Percentiles rank a stretch among this genome's conserved stretches.
These are phyloP conservation scores for Diphyllodes magnificus DNA, from an alignment of 2,113 vertebrate genomes.

Conservation along the genomic window DNA sequence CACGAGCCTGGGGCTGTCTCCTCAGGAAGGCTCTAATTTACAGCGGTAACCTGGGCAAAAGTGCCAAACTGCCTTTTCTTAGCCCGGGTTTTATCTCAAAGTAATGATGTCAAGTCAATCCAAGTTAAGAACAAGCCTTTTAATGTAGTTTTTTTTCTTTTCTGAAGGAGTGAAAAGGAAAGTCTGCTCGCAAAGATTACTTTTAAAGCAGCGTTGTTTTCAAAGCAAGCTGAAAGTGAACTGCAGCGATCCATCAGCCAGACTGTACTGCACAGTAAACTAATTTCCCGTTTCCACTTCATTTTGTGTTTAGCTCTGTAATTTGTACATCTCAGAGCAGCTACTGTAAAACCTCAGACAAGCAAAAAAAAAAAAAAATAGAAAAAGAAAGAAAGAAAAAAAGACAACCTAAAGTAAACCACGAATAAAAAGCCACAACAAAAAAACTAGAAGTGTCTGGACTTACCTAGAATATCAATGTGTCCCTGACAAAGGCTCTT, in stretches of 20 bases:
- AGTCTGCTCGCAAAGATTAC: not conserved
- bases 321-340: conserved; percentile 25
- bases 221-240: not conserved
- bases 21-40: not conserved
- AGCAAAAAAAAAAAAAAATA: not conserved
- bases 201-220: conserved; percentile 7
- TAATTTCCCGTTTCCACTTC: conserved; percentile 38
- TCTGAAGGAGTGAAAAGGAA: not conserved
- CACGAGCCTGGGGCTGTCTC: not conserved
- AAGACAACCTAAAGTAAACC: not conserved
- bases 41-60: not conserved
- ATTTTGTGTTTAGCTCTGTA: conserved; percentile 4
- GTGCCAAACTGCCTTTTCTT: not conserved
- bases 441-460: not conserved
- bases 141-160: not conserved
- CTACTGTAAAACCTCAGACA: conserved; percentile 25
- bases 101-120: not conserved
- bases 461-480: conserved; percentile 59
- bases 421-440: not conserved
- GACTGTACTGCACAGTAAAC: not conserved
- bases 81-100: not conserved
- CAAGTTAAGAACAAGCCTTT: not conserved
- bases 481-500: conserved; percentile 34
- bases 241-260: not conserved
- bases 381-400: not conserved